These are phyloP conservation scores for Artibeus jamaicensis DNA, from an alignment of 2,797 vertebrate genomes.

Conservation along the genomic window DNA sequence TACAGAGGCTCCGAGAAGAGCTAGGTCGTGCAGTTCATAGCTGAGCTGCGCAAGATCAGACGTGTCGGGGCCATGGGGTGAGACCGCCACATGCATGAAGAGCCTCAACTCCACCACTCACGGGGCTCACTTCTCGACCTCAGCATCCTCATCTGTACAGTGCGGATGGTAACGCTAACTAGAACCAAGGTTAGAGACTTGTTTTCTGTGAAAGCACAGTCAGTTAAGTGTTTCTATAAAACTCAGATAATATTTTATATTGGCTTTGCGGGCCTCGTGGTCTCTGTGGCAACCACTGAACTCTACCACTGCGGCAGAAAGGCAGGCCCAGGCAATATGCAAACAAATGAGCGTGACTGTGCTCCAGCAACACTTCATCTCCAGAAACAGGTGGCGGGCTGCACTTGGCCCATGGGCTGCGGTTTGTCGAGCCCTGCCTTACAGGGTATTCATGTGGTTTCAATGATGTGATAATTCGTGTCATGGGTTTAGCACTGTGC, in stretches of 20 bases:
- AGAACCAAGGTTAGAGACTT: background rate
- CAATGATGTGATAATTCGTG: background rate
- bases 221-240: no score
- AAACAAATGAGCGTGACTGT: rapidly evolving
- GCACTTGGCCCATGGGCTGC: rapidly evolving
- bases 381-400: background rate
- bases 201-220: background rate
- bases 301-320: background rate
- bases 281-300: background rate
- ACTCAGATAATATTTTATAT: background rate
- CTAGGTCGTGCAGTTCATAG: background rate
- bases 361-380: background rate
- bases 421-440: background rate
- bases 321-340: background rate
- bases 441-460: background rate
- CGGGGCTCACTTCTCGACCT: background rate
- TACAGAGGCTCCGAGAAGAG: background rate
- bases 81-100: rapidly evolving
- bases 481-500: background rate
- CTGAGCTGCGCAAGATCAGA: rapidly evolving
- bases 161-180: background rate
- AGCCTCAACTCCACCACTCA: background rate
- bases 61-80: background rate
- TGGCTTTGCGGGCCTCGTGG: background rate
- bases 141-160: background rate